Evolutionary conservation across 2,888 invertebrate genomes (phyloP), one percentile per base, ranked within the genome.

Genomic region (Aleiodes alternator): DNA sequence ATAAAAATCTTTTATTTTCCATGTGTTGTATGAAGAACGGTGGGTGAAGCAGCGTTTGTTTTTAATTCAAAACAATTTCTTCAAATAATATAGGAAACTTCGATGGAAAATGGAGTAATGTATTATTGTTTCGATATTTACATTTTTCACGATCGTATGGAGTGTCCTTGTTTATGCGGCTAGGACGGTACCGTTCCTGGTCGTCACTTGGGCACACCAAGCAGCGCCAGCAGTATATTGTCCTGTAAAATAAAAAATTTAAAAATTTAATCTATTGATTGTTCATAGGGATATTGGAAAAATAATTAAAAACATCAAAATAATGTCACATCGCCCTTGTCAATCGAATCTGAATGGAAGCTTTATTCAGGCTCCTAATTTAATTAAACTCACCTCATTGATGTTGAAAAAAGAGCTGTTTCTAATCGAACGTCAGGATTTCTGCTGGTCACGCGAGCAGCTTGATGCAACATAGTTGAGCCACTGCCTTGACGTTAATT

Each of bases 191-290:
- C 83, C 84, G 83, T 82, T 82, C 84, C 87, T 87, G 87, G 84
- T 85, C 86, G 82, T 84, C 83, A 84, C 87, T 87, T 87, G 85
- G 84, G 78, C 81, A 79, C 73, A 82, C 85, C 87, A 87, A 87
- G 87, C 82, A 86, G 84, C 85, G 87, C 86, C 87, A 87, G 87
- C 84, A 79, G 71, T 73, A 80, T 83, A 81, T 84, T 83, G 84
- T 85, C 86, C 87, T 87, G 80, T 56, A 14, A n/a, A 51, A 53
- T 6, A 48, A 69, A 68, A 23, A n/a, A n/a, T n/a, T n/a, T n/a
- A n/a, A n/a, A n/a, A n/a, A n/a, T n/a, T n/a, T n/a, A n/a, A n/a
- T n/a, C n/a, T n/a, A n/a, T n/a, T n/a, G n/a, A n/a, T n/a, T n/a
- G n/a, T n/a, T n/a, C n/a, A n/a, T n/a, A n/a, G n/a, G n/a, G n/a